Base-by-base conservation (phyloP, 2,888 invertebrate genomes). In the Mimas tiliae region DNA sequence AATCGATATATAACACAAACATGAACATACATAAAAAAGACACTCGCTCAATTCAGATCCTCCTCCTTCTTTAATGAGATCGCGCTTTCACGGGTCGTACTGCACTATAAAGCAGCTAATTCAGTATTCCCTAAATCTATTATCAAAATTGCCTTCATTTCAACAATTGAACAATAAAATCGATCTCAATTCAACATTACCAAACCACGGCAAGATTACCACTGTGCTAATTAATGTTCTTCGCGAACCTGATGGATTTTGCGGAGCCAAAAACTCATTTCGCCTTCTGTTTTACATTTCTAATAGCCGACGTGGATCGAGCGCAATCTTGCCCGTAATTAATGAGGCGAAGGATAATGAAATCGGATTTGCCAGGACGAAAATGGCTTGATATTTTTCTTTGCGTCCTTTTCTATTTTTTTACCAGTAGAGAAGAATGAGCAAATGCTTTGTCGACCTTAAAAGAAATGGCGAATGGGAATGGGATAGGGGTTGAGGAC, bases 271-370 rank as follows among this genome's bases (percentile, higher is more conserved):
- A 85, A 86, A 84, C 87, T 89, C 86, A 89, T 89, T 89, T 85
- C 82, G 83, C 72, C 70, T 74, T 74, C 88, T 86, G 82, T 84
- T 90, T 90, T 88, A 90, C 87, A 90, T 89, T 89, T 87, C 86
- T 85, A 87, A 88, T 88, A 58, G 80, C 79, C 76, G 69, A 73
- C 58, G 72, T 74, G 78, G 74, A 77, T 78, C 77, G 78, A 72
- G 76, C 77, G 77, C 82, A 84, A 84, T 87, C 84, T 83, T 79
- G 74, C 71, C 79, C 73, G 82, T 86, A 85, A 87, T 88, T 88
- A 89, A 88, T 86, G 86, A 83, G 83, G 72, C 74, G 72, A 67
- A 70, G 77, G 77, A 84, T 86, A 85, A 88, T 87, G 85, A 86
- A 85, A 83, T 78, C 76, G 79, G 81, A 82, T 84, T 86, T 82